A percentile compares a stretch with the other conserved stretches of the same genome.
These are phyloP conservation scores for Argyra leucocephala DNA, from an alignment of 2,888 invertebrate species.

Conservation along the genomic window DNA sequence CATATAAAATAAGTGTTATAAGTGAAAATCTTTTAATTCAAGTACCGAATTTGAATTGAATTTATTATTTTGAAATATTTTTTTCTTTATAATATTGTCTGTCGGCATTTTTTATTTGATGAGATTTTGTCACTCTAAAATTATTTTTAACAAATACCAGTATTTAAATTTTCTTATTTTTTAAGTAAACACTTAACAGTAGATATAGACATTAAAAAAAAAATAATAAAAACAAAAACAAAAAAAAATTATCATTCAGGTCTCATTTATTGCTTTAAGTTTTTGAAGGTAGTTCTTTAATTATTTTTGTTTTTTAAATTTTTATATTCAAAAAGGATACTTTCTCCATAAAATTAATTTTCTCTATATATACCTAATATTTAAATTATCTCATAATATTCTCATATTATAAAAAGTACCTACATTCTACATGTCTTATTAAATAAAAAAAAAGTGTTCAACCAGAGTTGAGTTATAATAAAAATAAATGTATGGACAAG, in stretches of 20 bases:
- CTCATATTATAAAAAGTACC: too few relatives aligned
- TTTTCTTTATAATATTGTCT: neutral
- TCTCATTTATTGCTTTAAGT: neutral
- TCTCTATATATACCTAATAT: too few relatives aligned
- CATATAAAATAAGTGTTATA: neutral
- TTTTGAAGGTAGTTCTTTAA: neutral
- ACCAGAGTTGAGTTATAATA: too few relatives aligned
- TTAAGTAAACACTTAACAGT: neutral
- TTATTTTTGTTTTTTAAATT: neutral
- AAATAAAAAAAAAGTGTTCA: too few relatives aligned
- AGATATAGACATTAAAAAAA: too few relatives aligned
- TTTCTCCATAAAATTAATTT: neutral
- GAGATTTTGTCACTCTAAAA: conserved; percentile 3
- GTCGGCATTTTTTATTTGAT: neutral
- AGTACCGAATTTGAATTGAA: neutral
- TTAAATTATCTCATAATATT: too few relatives aligned
- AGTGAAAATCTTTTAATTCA: neutral
- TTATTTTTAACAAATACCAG: neutral
- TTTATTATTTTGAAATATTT: neutral
- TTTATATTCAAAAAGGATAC: neutral
- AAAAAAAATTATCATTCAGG: neutral
- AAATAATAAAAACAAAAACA: too few relatives aligned
- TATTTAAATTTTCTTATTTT: neutral
- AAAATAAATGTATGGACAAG: too few relatives aligned
- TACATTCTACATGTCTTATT: too few relatives aligned